Evolutionary conservation across 2,888 invertebrate genomes (phyloP).

Genomic region (Heliconius cydno): DNA sequence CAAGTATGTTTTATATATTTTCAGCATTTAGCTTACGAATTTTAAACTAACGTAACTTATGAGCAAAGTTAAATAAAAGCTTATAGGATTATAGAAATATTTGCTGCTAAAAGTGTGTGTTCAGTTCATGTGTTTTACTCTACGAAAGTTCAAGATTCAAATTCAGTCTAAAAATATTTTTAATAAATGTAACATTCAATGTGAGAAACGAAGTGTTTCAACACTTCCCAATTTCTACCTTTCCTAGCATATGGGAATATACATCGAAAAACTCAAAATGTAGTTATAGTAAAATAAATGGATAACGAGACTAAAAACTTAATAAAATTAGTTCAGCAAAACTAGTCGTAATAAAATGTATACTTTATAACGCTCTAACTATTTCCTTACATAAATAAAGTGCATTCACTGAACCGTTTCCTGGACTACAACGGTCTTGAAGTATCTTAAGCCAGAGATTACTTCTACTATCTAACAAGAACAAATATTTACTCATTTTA

Average conservation of each 20-base stretch:
- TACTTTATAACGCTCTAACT: slow-evolving; percentile 8
- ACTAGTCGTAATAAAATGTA: neutral
- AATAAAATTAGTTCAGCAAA: neutral
- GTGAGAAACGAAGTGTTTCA: too few species aligned
- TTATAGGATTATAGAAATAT: neutral
- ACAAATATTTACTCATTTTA: slow-evolving; percentile 40
- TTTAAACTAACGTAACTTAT: slow-evolving; percentile 9
- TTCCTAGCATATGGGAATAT: neutral
- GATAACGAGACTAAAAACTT: neutral
- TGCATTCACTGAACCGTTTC: slow-evolving; percentile 15
- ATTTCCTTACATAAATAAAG: slow-evolving; percentile 14
- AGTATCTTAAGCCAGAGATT: slow-evolving; percentile 42
- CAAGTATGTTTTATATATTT: slow-evolving; percentile 15
- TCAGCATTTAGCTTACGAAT: slow-evolving; percentile 3
- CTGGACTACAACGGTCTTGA: slow-evolving; percentile 26
- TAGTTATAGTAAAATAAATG: neutral
- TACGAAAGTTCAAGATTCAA: neutral
- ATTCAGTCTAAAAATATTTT: neutral
- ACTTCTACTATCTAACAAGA: slow-evolving; percentile 27
- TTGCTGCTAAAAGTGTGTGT: neutral
- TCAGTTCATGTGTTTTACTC: neutral
- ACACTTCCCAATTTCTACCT: too few species aligned
- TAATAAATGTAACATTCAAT: neutral
- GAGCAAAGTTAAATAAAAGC: slow-evolving; percentile 27
- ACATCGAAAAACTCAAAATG: too few species aligned